Evolutionary conservation across 2,113 vertebrate species (phyloP).

Genomic region (Theropithecus gelada): DNA sequence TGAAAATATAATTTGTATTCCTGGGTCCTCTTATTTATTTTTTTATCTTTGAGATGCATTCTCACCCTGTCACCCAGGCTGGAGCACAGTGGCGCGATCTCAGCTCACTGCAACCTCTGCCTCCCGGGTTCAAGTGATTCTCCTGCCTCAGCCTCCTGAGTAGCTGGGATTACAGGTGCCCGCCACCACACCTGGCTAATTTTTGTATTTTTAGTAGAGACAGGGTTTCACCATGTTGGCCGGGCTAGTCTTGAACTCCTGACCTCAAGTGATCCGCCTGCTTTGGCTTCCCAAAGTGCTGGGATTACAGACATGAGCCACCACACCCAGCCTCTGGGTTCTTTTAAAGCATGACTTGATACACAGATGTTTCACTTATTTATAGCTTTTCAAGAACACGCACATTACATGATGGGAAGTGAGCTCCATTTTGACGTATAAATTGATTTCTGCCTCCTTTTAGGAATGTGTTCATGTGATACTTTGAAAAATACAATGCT

Average conservation of each 20-base stretch:
- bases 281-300: neutral
- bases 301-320: neutral
- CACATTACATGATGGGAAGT: neutral
- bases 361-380: neutral
- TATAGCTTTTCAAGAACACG: neutral
- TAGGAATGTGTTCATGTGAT: neutral
- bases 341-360: neutral
- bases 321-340: neutral
- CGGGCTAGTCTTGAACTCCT: neutral
- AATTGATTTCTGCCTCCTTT: neutral
- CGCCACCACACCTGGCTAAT: neutral
- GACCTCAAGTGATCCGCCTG: neutral
- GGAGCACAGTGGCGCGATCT: neutral
- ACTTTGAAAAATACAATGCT: neutral
- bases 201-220: neutral
- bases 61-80: neutral
- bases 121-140: neutral
- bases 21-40: neutral
- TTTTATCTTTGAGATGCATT: neutral
- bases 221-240: neutral
- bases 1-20: slow-evolving; percentile 11
- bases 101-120: neutral
- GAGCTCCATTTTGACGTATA: neutral
- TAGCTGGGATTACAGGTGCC: neutral
- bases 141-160: neutral